These are phyloP conservation scores for Suncus etruscus DNA, from an alignment of 2,113 vertebrate genomes.

Conservation along the genomic window DNA sequence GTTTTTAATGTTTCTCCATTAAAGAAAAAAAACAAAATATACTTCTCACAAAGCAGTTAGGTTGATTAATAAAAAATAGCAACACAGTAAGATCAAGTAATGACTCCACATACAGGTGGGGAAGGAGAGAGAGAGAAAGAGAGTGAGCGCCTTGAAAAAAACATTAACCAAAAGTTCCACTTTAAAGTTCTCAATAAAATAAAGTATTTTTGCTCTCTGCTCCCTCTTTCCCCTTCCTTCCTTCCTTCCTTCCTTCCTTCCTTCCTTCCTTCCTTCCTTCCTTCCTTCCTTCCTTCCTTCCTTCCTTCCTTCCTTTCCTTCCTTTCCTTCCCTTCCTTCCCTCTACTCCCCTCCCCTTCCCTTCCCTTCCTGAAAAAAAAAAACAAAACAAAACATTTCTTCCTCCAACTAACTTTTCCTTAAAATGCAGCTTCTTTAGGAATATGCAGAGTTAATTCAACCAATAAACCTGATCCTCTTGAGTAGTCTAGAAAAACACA, in stretches of 20 bases:
- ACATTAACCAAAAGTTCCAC: neutral
- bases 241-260: no score
- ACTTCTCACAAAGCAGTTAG: neutral
- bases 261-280: no score
- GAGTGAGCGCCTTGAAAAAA: neutral
- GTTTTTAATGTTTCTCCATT: neutral
- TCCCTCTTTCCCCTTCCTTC: no score
- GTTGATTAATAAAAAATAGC: neutral
- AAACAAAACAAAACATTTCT: neutral
- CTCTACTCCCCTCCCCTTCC: no score
- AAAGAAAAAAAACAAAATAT: neutral
- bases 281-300: no score
- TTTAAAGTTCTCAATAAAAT: neutral
- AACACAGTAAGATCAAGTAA: neutral
- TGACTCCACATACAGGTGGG: neutral
- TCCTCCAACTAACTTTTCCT: neutral
- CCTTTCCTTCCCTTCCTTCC: no score
- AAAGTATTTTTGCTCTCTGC: neutral
- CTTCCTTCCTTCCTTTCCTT: no score
- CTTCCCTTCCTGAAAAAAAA: no score
- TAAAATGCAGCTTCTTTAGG: neutral
- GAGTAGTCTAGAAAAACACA: neutral
- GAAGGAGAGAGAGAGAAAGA: neutral
- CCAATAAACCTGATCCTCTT: neutral
- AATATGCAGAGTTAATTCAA: neutral